Conservation (phyloP, 2,888 invertebrate genomes). For the Rhimphoctona megacephalus region DNA sequence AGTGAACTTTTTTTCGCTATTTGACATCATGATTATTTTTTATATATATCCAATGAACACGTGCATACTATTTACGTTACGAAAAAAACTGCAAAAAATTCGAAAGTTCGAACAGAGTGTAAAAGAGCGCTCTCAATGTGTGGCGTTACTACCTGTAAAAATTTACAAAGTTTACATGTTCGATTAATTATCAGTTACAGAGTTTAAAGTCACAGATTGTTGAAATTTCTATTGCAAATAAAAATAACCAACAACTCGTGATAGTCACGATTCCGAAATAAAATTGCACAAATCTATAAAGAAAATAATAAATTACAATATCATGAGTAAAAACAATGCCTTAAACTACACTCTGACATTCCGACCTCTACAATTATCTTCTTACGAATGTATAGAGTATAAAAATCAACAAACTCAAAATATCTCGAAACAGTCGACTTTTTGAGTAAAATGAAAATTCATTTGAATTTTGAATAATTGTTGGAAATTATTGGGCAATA, state of each 20-base stretch:
- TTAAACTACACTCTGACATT: neutral
- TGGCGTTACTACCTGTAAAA: neutral
- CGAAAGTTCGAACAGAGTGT: neutral
- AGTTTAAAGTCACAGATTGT: neutral
- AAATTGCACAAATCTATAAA: neutral
- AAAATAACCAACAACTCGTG: neutral
- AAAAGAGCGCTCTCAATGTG: neutral
- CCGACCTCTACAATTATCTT: too few species aligned
- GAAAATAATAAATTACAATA: neutral
- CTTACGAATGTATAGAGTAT: neutral
- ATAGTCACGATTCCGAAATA: neutral
- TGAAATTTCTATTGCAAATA: neutral
- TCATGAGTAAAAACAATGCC: neutral
- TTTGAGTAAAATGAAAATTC: neutral
- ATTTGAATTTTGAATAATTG: neutral
- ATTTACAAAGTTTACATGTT: neutral
- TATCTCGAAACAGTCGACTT: neutral
- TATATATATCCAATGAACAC: neutral
- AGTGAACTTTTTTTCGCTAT: slow-evolving; percentile 72
- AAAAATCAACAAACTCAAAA: neutral
- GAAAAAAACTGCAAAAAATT: neutral
- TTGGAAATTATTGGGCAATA: neutral
- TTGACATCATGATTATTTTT: neutral
- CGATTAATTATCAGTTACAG: neutral
- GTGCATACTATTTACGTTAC: neutral